Evolutionary conservation across 2,797 vertebrate genomes (phyloP).

Genomic region (Mus spretus): DNA sequence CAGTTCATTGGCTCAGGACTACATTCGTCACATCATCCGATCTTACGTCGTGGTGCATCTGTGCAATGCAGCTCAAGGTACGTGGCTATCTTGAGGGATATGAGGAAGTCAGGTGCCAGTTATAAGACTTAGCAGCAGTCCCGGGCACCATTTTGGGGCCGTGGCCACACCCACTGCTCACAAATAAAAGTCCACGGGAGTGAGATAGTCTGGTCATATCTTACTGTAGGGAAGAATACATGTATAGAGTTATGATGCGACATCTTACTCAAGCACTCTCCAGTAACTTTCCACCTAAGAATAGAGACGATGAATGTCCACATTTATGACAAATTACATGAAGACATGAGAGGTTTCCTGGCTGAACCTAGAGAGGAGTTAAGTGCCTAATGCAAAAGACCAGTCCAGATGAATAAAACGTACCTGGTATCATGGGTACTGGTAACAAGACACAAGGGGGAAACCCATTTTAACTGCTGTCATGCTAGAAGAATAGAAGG

Average conservation of each 20-base stretch:
- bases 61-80: too few relatives aligned
- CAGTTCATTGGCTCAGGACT: too few relatives aligned
- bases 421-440: background rate
- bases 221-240: background rate
- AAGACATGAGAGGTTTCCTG: background rate
- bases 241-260: background rate
- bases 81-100: too few relatives aligned
- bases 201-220: background rate
- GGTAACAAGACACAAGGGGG: background rate
- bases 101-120: too few relatives aligned
- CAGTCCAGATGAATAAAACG: background rate
- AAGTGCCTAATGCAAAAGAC: background rate
- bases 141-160: too few relatives aligned
- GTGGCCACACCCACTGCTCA: too few relatives aligned
- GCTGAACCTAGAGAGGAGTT: background rate
- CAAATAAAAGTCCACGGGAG: background rate
- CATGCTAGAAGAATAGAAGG: slow-evolving; percentile 21
- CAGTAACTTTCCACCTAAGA: slow-evolving; percentile 24
- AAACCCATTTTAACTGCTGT: background rate
- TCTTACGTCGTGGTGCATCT: too few relatives aligned
- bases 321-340: background rate
- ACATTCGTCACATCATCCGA: too few relatives aligned
- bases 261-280: background rate
- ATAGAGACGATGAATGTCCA: background rate
- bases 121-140: too few relatives aligned